Conservation (phyloP, 2,888 invertebrate genomes). For the Trissonchulus latispiculum region DNA sequence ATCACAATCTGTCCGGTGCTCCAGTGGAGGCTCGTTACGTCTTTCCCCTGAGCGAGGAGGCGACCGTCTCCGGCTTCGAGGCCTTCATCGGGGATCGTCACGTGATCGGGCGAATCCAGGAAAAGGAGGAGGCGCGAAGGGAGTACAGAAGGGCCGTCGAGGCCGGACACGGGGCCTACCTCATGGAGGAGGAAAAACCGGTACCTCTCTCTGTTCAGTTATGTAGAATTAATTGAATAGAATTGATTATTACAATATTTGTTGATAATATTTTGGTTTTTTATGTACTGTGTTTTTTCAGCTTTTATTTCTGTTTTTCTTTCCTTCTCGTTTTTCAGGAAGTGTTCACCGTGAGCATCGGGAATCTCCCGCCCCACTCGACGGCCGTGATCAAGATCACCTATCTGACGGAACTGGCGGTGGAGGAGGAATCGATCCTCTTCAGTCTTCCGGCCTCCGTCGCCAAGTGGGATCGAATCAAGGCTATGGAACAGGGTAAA, state of each 20-base stretch:
- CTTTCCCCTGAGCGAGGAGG: conserved; percentile 46
- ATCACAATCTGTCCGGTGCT: conserved; percentile 35
- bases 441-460: conserved; percentile 45
- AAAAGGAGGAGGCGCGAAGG: conserved; percentile 45
- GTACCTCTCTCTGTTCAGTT: conserved; percentile 35
- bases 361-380: conserved; percentile 45
- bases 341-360: conserved; percentile 47
- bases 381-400: conserved; percentile 47
- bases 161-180: conserved; percentile 45
- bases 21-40: conserved; percentile 47
- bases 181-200: conserved; percentile 48
- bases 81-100: conserved; percentile 48
- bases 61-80: conserved; percentile 48
- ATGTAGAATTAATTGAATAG: too few relatives aligned
- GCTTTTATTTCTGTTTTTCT: too few relatives aligned
- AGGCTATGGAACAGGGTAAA: conserved; percentile 26
- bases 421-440: conserved; percentile 43
- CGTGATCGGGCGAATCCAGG: conserved; percentile 46
- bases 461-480: conserved; percentile 43
- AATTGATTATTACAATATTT: too few relatives aligned
- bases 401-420: conserved; percentile 46
- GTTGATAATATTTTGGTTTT: too few relatives aligned
- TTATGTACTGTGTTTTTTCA: too few relatives aligned
- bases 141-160: conserved; percentile 47
- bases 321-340: conserved; percentile 37